phyloP scores from a whole-genome alignment of 1,140 invertebrate genomes.

The Sminthurinus signatus region DNA sequence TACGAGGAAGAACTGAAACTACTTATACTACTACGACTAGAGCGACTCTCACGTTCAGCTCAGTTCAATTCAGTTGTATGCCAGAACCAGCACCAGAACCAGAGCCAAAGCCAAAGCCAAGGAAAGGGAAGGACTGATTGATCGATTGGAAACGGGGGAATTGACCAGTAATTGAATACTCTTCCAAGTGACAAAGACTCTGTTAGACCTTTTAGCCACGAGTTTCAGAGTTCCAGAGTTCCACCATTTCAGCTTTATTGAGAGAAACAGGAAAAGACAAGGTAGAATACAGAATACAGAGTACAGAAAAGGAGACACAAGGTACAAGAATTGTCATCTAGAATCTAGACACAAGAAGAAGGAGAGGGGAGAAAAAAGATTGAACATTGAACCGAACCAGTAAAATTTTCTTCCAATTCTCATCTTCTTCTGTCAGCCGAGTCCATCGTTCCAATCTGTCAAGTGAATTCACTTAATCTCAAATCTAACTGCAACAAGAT shows the following conservation, averaged over 20 bases:
- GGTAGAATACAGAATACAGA: too few relatives aligned
- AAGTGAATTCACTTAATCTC: neutral
- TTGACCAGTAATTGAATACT: slow-evolving; percentile 31
- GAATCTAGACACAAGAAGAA: neutral
- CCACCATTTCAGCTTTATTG: too few relatives aligned
- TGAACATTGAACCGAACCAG: too few relatives aligned
- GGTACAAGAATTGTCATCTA: too few relatives aligned
- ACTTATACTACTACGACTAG: neutral
- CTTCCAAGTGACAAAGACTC: slow-evolving; percentile 26
- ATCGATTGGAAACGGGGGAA: slow-evolving; percentile 35
- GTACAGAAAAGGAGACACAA: too few relatives aligned
- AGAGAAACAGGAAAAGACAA: too few relatives aligned
- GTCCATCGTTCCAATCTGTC: slow-evolving; percentile 14
- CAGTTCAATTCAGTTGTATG: too few relatives aligned
- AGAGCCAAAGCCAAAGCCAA: too few relatives aligned
- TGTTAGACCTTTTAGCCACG: slow-evolving; percentile 22
- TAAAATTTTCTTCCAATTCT: slow-evolving; percentile 9
- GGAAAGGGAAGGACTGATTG: slow-evolving; percentile 19
- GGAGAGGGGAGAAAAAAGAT: slow-evolving; percentile 11
- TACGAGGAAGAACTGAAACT: neutral
- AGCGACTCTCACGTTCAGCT: too few relatives aligned
- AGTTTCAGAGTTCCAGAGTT: neutral
- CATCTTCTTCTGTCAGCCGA: slow-evolving; percentile 11
- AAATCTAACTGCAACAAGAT: neutral
- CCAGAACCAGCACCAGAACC: too few relatives aligned